Evolutionary conservation across 1,140 invertebrate genomes (phyloP), one percentile per base, ranked within the genome.

Genomic region (Drosophila suzukii): DNA sequence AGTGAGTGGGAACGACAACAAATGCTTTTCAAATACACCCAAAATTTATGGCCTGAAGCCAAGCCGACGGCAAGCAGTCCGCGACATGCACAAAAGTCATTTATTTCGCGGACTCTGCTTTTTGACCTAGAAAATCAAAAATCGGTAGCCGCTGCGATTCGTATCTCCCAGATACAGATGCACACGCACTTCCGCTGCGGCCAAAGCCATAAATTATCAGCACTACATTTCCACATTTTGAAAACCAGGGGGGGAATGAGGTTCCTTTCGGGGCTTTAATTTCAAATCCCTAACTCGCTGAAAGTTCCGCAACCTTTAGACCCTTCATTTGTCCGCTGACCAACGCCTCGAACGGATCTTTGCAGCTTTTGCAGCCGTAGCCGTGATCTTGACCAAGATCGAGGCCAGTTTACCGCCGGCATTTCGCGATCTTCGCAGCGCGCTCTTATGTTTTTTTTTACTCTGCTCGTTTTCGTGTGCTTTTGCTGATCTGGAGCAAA

Each of bases 1-100:
- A 51, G 49, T 51, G 49, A 51, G 13, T 46, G 39, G 46, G 82
- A 78, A 79, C 41, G 72, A 36, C 75, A 77, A 55, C 74, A 70
- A 68, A 68, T 47, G 57, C 41, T 83, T 83, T 88, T 83, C 66
- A 83, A 78, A 78, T 59, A 70, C 67, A 41, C n/a, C n/a, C 36
- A 38, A 75, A 75, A 86, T 86, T 86, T 73, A 88, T 88, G 66
- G 60, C 12, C 38, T 17, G 49, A 76, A 77, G 71, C 53, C 53
- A 78, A 84, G 81, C 81, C 78, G 81, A 85, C 81, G 78, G 53
- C 75, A 66, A 50, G 47, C 80, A 54, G 58, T 49, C 50, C 55
- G 68, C 72, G 70, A 81, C 84, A 89, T 89, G 84, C 84, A 90
- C 81, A 84, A 89, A 89, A 89, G 77, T 72, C 84, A 89, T 89